A percentile compares a stretch with the other conserved stretches of the same genome.
phyloP scores from a whole-genome alignment of 2,888 invertebrate genomes.

The Drosophila nigricruria region DNA sequence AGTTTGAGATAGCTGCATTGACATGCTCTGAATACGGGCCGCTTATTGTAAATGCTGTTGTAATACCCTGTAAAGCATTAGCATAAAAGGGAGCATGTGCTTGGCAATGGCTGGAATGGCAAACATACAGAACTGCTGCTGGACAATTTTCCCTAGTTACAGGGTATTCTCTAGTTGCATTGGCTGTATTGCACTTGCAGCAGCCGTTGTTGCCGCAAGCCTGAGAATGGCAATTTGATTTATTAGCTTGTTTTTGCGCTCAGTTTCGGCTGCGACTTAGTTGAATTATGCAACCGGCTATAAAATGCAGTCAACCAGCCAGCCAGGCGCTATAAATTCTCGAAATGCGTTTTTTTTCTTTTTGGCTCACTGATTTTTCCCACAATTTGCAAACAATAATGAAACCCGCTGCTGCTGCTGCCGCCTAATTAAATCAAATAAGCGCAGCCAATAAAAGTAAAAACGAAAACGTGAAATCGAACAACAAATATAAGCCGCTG shows the following conservation, averaged over 20 bases:
- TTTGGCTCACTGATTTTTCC: conserved; percentile 72
- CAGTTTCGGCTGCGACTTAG: conserved; percentile 54
- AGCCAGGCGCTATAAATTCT: conserved; percentile 62
- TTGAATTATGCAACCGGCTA: conserved; percentile 72
- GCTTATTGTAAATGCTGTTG: conserved; percentile 48
- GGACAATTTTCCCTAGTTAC: background rate
- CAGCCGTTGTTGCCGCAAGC: conserved; percentile 56
- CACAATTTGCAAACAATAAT: conserved; percentile 82
- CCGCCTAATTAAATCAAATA: conserved; percentile 72
- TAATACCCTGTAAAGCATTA: conserved; percentile 38
- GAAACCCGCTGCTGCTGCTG: conserved; percentile 53
- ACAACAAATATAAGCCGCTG: conserved; percentile 13
- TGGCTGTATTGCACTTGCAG: conserved; percentile 62
- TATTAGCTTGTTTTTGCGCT: conserved; percentile 72
- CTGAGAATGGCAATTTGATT: conserved; percentile 80
- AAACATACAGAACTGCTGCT: background rate
- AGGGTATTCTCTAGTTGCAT: conserved; percentile 26
- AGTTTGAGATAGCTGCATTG: conserved; percentile 63
- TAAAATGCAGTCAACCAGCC: conserved; percentile 62
- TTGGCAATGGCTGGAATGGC: no score
- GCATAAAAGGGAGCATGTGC: background rate
- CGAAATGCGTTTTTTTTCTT: conserved; percentile 54
- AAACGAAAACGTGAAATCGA: conserved; percentile 28
- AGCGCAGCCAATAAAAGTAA: conserved; percentile 62
- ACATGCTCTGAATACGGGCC: conserved; percentile 77